Evolutionary conservation across 2,797 vertebrate species (phyloP), one percentile per base, ranked within the genome.

Genomic region (Champsocephalus esox): DNA sequence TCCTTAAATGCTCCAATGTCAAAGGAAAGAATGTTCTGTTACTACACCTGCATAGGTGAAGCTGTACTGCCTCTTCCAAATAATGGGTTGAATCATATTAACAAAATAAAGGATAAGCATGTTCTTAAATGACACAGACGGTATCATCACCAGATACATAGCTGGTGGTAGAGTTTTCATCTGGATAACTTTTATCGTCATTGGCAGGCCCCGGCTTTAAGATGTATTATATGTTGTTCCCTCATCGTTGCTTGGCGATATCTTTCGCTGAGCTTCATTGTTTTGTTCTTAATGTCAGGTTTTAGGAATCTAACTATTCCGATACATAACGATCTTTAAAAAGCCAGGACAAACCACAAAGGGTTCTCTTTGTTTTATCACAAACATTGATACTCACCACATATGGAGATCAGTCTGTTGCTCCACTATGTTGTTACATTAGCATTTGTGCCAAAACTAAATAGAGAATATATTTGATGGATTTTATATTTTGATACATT

Each of bases 11-110:
- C 12, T 69, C 13, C 69, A 16, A 63, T 69, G 45, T 70, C 45
- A 28, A 49, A 60, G 48, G 56, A 73, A 67, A 69, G 43, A 28
- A 81, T 48, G 43, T 56, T 52, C 17, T 73, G 59, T 79, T 34
- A 16, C 21, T 58, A 34, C 0, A 5, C 9, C 28, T 66, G n/a
- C 5, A 21, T 0, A 1, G 34, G 14, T 3, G 0, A 58, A 63
- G 60, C 72, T 70, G 44, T 41, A 2, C 5, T 28, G 52, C 21
- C 34, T 67, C 12, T 34, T 46, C 3, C 3, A 12, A 58, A 21
- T 51, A 57, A 38, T 60, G 14, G 46, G 12, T n/a, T 46, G 11
- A 21, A 49, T 21, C 5, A 5, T 38, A 63, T 49, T 51, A 49
- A 11, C 32, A 24, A 11, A 3, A 16, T 7, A 13, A 5, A 1